A percentile compares a stretch with the other conserved stretches of the same genome.
Conservation (phyloP, 2,888 invertebrate genomes). For the Agriopis marginaria region DNA sequence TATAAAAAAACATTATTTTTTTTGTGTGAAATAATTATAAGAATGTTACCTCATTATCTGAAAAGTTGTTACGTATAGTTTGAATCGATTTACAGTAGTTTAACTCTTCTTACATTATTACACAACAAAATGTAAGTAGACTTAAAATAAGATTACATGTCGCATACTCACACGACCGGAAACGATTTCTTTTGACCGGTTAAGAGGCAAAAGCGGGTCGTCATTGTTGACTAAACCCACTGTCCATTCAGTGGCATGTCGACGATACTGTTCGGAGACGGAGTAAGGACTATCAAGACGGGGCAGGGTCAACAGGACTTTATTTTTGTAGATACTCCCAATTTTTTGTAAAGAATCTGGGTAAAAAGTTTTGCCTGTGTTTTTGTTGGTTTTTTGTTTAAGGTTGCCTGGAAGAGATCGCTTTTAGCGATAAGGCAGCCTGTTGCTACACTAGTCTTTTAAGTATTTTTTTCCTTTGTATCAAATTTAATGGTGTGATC, state of each 20-base stretch:
- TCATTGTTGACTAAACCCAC: slow-evolving; percentile 23
- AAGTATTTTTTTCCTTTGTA: too few species aligned
- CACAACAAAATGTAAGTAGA: not conserved
- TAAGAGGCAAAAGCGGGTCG: slow-evolving; percentile 27
- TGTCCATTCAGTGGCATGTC: slow-evolving; percentile 17
- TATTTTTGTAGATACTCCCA: too few species aligned
- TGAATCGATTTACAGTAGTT: not conserved
- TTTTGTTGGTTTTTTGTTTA: too few species aligned
- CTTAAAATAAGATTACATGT: slow-evolving; percentile 22
- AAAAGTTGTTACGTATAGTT: not conserved
- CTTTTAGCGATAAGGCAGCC: too few species aligned
- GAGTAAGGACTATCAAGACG: not conserved
- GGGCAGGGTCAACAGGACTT: too few species aligned
- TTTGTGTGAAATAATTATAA: too few species aligned
- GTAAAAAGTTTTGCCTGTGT: too few species aligned
- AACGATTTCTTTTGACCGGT: slow-evolving; percentile 35
- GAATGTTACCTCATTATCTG: not conserved
- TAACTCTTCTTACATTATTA: not conserved
- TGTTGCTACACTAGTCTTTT: too few species aligned
- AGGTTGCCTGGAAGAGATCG: too few species aligned
- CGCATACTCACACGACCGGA: slow-evolving; percentile 32
- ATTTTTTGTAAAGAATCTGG: too few species aligned
- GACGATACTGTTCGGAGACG: slow-evolving; percentile 7
- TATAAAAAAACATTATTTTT: too few species aligned
- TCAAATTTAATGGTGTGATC: too few species aligned